Conservation (phyloP, 1,140 invertebrate species). For the Portunus trituberculatus region DNA sequence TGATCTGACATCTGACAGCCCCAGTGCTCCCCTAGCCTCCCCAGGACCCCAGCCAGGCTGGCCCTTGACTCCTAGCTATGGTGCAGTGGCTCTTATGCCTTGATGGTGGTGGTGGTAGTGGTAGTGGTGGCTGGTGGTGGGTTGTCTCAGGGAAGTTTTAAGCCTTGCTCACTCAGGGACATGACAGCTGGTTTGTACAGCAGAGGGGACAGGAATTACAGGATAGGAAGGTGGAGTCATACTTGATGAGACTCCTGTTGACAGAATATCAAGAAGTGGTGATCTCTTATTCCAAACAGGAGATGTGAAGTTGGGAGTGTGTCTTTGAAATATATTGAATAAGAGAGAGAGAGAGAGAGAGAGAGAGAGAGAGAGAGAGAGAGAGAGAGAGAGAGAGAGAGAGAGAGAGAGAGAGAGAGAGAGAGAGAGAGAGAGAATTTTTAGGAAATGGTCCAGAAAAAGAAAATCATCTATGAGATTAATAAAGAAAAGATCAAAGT, state of each 20-base stretch:
- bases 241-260: conserved; percentile 50
- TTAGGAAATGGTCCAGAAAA: conserved; percentile 50
- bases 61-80: conserved; percentile 31
- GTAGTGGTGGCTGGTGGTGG: conserved; percentile 71
- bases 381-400: no score
- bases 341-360: neutral
- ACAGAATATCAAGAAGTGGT: conserved; percentile 48
- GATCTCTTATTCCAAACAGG: conserved; percentile 15
- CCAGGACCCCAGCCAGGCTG: conserved; percentile 7
- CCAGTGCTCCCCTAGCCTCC: conserved; percentile 36
- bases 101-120: conserved; percentile 13
- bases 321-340: conserved; percentile 1
- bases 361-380: no score
- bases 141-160: conserved; percentile 69
- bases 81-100: conserved; percentile 59
- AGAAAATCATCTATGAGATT: conserved; percentile 34
- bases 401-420: no score
- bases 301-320: conserved; percentile 30
- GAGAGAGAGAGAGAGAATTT: neutral
- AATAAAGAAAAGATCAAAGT: conserved; percentile 38
- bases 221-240: conserved; percentile 59
- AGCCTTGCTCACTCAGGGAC: conserved; percentile 71
- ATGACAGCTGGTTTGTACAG: conserved; percentile 73
- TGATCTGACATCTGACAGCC: conserved; percentile 42
- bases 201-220: conserved; percentile 62